Conservation (phyloP, 2,888 invertebrate species). For the Disparrhopalites patrizii region DNA sequence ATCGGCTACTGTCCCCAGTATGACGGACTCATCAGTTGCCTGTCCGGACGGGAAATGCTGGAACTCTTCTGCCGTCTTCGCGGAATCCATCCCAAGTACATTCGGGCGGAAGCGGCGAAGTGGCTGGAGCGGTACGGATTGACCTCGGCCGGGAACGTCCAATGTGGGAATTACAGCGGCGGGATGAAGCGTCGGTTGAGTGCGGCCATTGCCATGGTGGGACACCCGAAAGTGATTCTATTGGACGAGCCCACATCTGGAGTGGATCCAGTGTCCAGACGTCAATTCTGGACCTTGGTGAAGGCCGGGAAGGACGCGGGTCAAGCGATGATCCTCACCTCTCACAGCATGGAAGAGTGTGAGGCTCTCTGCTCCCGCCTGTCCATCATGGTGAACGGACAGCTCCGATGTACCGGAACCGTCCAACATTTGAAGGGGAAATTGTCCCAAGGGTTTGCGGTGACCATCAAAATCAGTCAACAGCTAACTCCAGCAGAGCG, state of each 20-base stretch:
- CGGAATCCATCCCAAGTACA: constrained; percentile 57
- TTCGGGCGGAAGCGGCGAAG: constrained; percentile 46
- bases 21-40: constrained; percentile 70
- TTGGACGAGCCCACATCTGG: constrained; percentile 27
- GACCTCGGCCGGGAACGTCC: constrained; percentile 23
- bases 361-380: constrained; percentile 73
- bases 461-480: constrained; percentile 29
- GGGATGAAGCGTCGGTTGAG: constrained; percentile 88
- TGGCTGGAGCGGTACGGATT: constrained; percentile 48
- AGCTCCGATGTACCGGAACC: constrained; percentile 67
- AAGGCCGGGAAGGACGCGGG: constrained; percentile 55
- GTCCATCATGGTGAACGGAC: constrained; percentile 70
- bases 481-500: constrained; percentile 24
- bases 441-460: constrained; percentile 56
- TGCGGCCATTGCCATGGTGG: constrained; percentile 78
- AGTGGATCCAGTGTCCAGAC: constrained; percentile 64
- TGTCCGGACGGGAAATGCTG: constrained; percentile 72
- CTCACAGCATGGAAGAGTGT: constrained; percentile 80
- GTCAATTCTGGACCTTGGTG: constrained; percentile 63
- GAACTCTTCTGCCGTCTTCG: constrained; percentile 68
- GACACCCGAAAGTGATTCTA: constrained; percentile 50
- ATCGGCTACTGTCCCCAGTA: constrained; percentile 89
- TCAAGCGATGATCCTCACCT: constrained; percentile 63
- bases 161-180: constrained; percentile 65
- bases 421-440: constrained; percentile 67